phyloP scores from a whole-genome alignment of 1,140 invertebrate species.

The Brachionus paranguensis region DNA sequence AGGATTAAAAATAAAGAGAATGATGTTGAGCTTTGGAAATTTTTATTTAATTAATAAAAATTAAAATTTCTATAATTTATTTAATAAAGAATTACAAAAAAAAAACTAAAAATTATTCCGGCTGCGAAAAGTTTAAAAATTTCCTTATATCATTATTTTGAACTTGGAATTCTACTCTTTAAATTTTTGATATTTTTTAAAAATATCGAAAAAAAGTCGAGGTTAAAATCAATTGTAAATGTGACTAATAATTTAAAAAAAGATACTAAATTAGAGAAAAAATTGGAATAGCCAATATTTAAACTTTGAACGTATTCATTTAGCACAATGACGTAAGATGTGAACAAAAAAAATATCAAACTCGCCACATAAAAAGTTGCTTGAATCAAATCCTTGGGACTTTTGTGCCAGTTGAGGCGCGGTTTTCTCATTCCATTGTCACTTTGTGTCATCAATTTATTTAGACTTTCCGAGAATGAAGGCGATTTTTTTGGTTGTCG shows the following conservation, averaged over 20 bases:
- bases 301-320: conserved; percentile 6
- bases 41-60: background rate
- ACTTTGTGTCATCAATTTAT: background rate
- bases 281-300: background rate
- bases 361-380: background rate
- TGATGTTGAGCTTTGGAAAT: too few species aligned
- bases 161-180: background rate
- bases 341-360: conserved; percentile 7
- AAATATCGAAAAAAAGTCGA: conserved; percentile 16
- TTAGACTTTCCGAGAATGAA: background rate
- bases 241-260: background rate
- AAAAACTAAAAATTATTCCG: background rate
- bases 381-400: conserved; percentile 1
- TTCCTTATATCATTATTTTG: background rate
- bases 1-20: too few species aligned
- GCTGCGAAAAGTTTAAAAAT: background rate
- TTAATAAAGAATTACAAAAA: background rate
- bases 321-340: background rate
- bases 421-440: background rate
- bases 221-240: conserved; percentile 20
- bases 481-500: background rate
- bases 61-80: background rate
- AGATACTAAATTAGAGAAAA: background rate
- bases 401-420: background rate
- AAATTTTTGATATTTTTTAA: conserved; percentile 32